Percentiles rank a stretch among this genome's conserved stretches.
Conservation (phyloP, 2,113 vertebrate species). For the Tachycineta bicolor region DNA sequence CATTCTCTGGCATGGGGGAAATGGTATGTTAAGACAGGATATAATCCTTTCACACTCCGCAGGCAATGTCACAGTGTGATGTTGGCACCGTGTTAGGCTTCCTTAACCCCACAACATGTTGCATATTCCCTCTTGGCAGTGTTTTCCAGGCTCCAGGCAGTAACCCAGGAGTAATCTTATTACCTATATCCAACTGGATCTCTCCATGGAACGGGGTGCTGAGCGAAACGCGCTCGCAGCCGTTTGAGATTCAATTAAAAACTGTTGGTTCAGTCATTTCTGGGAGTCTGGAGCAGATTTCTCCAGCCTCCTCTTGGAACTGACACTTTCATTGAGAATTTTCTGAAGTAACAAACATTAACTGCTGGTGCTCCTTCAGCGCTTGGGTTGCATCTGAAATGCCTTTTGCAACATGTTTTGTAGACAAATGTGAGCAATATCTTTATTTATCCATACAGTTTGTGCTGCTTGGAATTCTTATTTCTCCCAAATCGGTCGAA, state of each 20-base stretch:
- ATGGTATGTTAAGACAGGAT: slow-evolving; percentile 82
- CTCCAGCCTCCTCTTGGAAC: slow-evolving; percentile 52
- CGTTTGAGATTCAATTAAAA: slow-evolving; percentile 73
- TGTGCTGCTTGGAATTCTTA: not conserved
- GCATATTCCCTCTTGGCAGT: slow-evolving; percentile 74
- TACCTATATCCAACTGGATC: slow-evolving; percentile 76
- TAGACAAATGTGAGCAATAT: not conserved
- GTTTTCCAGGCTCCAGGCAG: slow-evolving; percentile 71
- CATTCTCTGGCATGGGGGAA: slow-evolving; percentile 73
- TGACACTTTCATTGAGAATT: slow-evolving; percentile 51
- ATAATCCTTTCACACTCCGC: slow-evolving; percentile 81
- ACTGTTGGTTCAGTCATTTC: slow-evolving; percentile 46
- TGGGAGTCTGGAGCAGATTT: slow-evolving; percentile 54
- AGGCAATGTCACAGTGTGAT: slow-evolving; percentile 79
- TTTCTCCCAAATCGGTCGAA: not conserved
- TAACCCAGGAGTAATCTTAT: slow-evolving; percentile 81
- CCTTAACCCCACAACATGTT: slow-evolving; percentile 80
- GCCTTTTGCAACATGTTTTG: not conserved
- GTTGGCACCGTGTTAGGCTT: slow-evolving; percentile 78
- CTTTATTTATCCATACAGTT: not conserved
- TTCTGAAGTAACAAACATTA: slow-evolving; percentile 58
- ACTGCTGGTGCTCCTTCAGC: not conserved
- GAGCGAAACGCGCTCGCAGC: slow-evolving; percentile 54
- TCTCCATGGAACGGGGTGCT: slow-evolving; percentile 47
- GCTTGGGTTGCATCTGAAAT: not conserved